These are phyloP conservation scores for Rhincodon typus DNA, from an alignment of 2,797 vertebrate genomes.

Conservation along the genomic window DNA sequence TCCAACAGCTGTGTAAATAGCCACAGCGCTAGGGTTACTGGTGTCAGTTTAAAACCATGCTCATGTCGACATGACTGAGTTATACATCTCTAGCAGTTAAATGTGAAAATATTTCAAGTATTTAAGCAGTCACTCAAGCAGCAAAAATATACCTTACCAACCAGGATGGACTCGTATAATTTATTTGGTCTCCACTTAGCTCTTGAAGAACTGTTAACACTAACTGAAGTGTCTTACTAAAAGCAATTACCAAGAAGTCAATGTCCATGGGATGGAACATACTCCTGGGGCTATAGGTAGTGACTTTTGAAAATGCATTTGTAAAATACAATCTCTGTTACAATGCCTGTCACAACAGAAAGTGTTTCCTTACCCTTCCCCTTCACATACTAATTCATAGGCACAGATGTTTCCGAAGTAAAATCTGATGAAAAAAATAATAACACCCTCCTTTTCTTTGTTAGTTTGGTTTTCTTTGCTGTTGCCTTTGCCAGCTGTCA, in stretches of 20 bases:
- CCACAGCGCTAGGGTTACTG: neutral
- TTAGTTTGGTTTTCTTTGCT: neutral
- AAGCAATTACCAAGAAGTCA: neutral
- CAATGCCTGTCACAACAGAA: neutral
- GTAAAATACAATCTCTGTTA: neutral
- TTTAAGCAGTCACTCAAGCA: neutral
- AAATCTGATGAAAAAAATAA: neutral
- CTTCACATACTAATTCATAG: neutral
- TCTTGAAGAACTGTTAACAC: neutral
- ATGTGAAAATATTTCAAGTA: slow-evolving; percentile 20
- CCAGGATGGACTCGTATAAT: no score
- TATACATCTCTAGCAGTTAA: slow-evolving; percentile 18
- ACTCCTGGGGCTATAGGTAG: neutral
- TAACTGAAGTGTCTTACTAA: neutral
- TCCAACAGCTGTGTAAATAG: slow-evolving; percentile 29
- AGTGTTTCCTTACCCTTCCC: neutral
- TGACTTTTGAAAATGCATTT: neutral
- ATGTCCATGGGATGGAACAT: neutral
- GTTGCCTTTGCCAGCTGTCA: neutral
- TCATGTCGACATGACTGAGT: neutral
- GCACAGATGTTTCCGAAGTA: neutral
- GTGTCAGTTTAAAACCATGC: slow-evolving; percentile 7
- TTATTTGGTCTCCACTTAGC: neutral
- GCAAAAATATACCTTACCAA: neutral
- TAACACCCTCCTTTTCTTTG: neutral